A percentile compares a stretch with the other conserved stretches of the same genome.
These are phyloP conservation scores for Triplophysa yarkandensis DNA, from an alignment of 2,797 vertebrate genomes.

Conservation along the genomic window DNA sequence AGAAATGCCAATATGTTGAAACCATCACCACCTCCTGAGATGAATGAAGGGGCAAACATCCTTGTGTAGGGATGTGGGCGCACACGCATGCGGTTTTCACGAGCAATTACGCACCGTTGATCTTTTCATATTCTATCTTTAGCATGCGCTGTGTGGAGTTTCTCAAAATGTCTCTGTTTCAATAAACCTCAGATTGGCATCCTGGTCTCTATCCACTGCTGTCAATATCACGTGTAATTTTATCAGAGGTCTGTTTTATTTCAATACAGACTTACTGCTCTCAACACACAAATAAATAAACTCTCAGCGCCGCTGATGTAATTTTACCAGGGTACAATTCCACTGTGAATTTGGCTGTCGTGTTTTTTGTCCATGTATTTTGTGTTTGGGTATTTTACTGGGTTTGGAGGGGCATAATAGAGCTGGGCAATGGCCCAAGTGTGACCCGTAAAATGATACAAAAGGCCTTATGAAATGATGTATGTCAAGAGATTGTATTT, in stretches of 20 bases:
- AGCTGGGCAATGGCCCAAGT: slow-evolving; percentile 16
- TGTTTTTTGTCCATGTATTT: not conserved
- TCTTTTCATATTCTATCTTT: slow-evolving; percentile 13
- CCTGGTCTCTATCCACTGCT: slow-evolving; percentile 2
- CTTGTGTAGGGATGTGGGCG: slow-evolving; percentile 15
- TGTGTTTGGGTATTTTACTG: not conserved
- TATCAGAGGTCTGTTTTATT: not conserved
- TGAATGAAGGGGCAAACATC: slow-evolving; percentile 60
- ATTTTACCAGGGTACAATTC: not conserved
- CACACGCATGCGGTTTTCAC: not conserved
- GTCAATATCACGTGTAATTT: slow-evolving; percentile 2
- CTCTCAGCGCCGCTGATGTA: not conserved
- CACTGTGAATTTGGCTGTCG: not conserved
- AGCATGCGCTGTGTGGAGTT: slow-evolving; percentile 2
- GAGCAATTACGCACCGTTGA: slow-evolving; percentile 24
- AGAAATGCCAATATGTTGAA: slow-evolving; percentile 80
- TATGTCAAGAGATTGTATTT: not conserved
- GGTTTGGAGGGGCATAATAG: slow-evolving; percentile 6
- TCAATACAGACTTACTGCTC: not conserved
- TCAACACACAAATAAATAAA: not conserved
- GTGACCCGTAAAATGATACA: slow-evolving; percentile 31
- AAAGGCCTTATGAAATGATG: slow-evolving; percentile 25
- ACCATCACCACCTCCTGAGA: slow-evolving; percentile 66
- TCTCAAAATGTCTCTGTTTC: slow-evolving; percentile 5
- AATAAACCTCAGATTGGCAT: slow-evolving; percentile 6